phyloP scores from a whole-genome alignment of 2,113 vertebrate species.

The Dipodomys stephensi region DNA sequence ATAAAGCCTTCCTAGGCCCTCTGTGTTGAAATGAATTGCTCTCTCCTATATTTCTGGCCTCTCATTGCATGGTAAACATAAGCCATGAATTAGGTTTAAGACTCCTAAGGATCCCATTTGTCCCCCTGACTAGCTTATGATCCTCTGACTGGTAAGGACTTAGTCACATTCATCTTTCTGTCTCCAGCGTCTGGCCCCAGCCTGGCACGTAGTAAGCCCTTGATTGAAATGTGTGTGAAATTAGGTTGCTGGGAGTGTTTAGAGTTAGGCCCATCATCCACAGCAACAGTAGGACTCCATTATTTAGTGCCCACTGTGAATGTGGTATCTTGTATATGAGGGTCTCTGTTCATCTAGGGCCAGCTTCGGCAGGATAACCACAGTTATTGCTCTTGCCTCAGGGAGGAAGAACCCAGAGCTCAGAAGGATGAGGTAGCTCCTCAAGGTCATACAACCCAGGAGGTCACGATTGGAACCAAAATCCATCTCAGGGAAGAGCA shows the following conservation, averaged over 20 bases:
- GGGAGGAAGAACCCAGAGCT: not conserved
- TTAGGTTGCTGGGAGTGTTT: not conserved
- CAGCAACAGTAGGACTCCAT: not conserved
- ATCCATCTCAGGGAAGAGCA: not conserved
- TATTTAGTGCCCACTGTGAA: not conserved
- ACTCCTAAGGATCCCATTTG: conserved; percentile 48
- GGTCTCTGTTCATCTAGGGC: not conserved
- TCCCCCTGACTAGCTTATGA: conserved; percentile 41
- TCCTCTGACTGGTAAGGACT: not conserved
- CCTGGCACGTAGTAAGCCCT: not conserved
- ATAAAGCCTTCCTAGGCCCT: conserved; percentile 30
- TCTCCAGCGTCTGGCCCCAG: not conserved
- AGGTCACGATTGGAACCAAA: not conserved
- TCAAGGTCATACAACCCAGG: not conserved
- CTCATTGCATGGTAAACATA: not conserved
- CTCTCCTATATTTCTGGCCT: not conserved
- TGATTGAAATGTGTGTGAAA: conserved; percentile 41
- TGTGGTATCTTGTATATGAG: not conserved
- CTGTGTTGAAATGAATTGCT: not conserved
- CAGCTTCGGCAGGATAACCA: not conserved
- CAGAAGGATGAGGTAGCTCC: not conserved
- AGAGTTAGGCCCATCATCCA: not conserved
- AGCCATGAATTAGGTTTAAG: conserved; percentile 60
- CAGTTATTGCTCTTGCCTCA: not conserved
- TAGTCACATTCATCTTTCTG: not conserved